Conservation (phyloP, 2,797 vertebrate genomes). For the Chrosomus eos region DNA sequence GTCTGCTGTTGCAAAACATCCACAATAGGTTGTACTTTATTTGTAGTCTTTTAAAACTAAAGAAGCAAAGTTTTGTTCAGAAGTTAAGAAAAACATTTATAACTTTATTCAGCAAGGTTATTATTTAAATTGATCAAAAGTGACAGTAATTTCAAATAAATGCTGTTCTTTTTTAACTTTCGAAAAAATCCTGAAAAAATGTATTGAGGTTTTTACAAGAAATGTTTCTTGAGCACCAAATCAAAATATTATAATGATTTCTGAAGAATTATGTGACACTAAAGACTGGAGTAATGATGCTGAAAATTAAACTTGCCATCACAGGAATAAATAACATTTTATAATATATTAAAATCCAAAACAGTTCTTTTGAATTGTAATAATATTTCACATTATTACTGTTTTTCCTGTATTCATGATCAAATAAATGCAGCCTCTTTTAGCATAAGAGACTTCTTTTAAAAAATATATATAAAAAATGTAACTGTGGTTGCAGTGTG, state of each 20-base stretch:
- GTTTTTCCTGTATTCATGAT: background rate
- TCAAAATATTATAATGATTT: background rate
- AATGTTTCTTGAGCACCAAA: background rate
- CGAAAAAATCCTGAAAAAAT: background rate
- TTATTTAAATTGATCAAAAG: background rate
- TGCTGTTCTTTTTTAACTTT: background rate
- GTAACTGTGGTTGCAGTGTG: constrained; percentile 70
- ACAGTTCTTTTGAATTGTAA: background rate
- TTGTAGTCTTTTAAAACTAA: background rate
- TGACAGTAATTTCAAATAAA: background rate
- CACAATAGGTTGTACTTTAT: background rate
- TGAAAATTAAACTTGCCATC: background rate
- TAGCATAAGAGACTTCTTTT: background rate
- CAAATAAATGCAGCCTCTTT: background rate
- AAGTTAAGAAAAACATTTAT: too few species aligned
- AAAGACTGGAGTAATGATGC: background rate
- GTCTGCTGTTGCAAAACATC: background rate
- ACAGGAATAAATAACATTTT: background rate
- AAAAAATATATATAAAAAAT: too few species aligned
- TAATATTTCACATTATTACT: background rate
- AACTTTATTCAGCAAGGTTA: background rate
- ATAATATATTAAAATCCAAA: background rate
- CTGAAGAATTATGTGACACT: background rate
- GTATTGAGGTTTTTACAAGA: background rate
- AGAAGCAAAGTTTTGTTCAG: background rate